Base-by-base conservation (phyloP, 2,888 invertebrate genomes). In the Anticlea derivata region DNA sequence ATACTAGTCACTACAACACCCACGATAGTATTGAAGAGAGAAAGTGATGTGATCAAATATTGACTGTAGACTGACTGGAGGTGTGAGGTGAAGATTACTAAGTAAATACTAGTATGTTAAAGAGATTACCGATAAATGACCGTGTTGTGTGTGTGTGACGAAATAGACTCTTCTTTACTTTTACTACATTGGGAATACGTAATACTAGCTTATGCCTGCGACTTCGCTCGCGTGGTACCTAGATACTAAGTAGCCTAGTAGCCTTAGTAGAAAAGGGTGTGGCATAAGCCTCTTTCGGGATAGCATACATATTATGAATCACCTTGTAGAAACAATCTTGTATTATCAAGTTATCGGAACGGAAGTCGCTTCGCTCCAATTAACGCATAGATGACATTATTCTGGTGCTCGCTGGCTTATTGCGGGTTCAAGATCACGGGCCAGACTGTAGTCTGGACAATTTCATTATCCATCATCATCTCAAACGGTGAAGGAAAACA, bases 381-480 rank as follows among this genome's bases (percentile, higher is more conserved):
- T 38, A 17, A 7, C 46, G 24, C 37, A 38, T 31, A 46, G 39
- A 47, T 26, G 31, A 47, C 26, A 47, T 33, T 47, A 27, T 34
- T 39, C 23, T 26, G 11, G 13, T 33, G 33, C 24, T 31, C 30
- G n/a, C 30, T 41, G 23, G 31, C 7, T 12, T 8, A 30, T 23
- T 11, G 11, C 30, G 2, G 13, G 3, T 12, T 24, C 33, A 24
- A 43, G 23, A 24, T 43, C 40, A 30, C 30, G 40, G 40, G 4
- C 40, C 22, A 22, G 40, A 23, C 40, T 30, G n/a, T n/a, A 20
- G 8, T 6, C 8, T 8, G n/a, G 20, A 20, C 11, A 17, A 33
- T 17, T 7, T 17, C 7, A 33, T 1, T 33, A 17, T 17, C 4
- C 2, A 4, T 3, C 17, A 17, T 17, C 17, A 3, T n/a, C n/a